These are phyloP conservation scores for Adelosebastes latens DNA, from an alignment of 2,797 vertebrate species.

Conservation along the genomic window DNA sequence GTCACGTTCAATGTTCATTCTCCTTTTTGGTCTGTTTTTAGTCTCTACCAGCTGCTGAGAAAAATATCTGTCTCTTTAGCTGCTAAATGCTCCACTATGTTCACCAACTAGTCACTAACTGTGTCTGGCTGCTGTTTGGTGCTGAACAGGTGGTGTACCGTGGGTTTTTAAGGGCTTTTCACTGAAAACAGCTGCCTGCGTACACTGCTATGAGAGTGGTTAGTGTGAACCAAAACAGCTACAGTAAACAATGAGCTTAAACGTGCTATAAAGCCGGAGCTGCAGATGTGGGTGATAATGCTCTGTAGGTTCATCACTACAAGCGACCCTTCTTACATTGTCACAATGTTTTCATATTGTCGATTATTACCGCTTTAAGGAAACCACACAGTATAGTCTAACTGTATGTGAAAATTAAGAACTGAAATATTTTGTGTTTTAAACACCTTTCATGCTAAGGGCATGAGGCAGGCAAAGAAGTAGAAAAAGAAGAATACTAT, in stretches of 20 bases:
- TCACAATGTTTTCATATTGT: not conserved
- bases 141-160: not conserved
- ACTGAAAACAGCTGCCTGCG: not conserved
- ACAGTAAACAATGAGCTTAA: not conserved
- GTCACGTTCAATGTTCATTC: no score
- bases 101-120: not conserved
- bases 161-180: not conserved
- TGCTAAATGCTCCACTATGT: not conserved
- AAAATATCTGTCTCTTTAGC: not conserved
- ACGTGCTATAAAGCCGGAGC: not conserved
- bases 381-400: not conserved
- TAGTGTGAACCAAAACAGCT: not conserved
- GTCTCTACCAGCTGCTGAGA: not conserved
- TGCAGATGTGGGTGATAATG: not conserved
- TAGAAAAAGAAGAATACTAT: not conserved
- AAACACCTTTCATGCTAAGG: not conserved
- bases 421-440: not conserved
- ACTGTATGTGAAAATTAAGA: not conserved
- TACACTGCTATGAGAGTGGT: not conserved
- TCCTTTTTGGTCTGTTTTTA: not conserved
- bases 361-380: not conserved
- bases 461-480: not conserved
- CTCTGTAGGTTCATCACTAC: not conserved
- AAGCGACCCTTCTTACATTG: not conserved
- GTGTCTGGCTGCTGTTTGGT: not conserved